Percentiles rank a stretch among this genome's conserved stretches.
phyloP scores from a whole-genome alignment of 2,113 vertebrate genomes.

The Oenanthe melanoleuca region DNA sequence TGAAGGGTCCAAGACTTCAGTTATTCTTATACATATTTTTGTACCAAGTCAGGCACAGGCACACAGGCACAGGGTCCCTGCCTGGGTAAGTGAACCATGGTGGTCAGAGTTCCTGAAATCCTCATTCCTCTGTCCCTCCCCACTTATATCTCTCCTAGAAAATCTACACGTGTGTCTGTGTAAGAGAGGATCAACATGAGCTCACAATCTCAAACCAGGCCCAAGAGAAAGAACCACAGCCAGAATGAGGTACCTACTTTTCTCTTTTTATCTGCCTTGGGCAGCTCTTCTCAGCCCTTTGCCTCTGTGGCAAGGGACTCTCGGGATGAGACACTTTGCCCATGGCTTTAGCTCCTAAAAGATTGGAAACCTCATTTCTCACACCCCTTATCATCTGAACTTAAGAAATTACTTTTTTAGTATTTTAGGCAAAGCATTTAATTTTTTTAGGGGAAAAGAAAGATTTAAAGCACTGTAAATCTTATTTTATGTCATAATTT shows the following conservation, averaged over 20 bases:
- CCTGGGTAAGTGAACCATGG: neutral
- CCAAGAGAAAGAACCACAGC: neutral
- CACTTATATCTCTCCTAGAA: neutral
- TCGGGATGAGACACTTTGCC: neutral
- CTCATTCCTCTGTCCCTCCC: neutral
- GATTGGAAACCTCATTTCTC: neutral
- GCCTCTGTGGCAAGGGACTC: neutral
- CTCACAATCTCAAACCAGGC: neutral
- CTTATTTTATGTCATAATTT: neutral
- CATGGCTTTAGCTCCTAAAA: neutral
- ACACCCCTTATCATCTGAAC: neutral
- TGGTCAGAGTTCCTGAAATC: neutral
- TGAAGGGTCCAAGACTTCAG: neutral
- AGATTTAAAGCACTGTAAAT: neutral
- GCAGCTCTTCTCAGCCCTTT: neutral
- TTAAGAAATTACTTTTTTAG: neutral
- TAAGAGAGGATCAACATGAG: neutral
- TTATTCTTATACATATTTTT: neutral
- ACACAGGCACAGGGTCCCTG: neutral
- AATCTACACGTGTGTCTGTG: fast-evolving
- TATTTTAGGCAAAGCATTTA: neutral
- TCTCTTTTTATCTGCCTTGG: neutral
- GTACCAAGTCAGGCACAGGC: neutral
- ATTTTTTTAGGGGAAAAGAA: neutral
- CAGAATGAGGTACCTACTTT: neutral